These are phyloP conservation scores for Eutolmus rufibarbis DNA, from an alignment of 2,888 invertebrate genomes.

Conservation along the genomic window DNA sequence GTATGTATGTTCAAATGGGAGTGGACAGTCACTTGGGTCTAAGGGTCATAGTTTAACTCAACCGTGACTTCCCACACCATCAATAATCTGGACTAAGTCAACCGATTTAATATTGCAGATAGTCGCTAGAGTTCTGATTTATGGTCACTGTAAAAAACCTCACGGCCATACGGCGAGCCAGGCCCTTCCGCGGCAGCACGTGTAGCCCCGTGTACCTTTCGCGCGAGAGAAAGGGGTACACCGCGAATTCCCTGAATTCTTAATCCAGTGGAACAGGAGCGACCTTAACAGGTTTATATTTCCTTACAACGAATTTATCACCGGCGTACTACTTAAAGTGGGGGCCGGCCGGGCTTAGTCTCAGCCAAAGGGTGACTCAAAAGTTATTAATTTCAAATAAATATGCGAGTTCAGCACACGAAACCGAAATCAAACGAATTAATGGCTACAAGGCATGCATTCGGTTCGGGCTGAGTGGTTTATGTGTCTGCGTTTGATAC, in stretches of 20 bases:
- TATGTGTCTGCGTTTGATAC: constrained; percentile 40
- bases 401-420: constrained; percentile 40
- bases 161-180: not conserved
- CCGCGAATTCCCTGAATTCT: constrained; percentile 26
- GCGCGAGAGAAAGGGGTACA: not conserved
- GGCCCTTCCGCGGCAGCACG: not conserved
- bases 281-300: constrained; percentile 37
- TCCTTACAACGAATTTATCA: constrained; percentile 32
- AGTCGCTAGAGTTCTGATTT: not conserved
- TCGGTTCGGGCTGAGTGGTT: not conserved
- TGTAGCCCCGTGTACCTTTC: not conserved
- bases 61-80: too few species aligned
- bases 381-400: constrained; percentile 41
- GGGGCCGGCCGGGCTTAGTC: not conserved
- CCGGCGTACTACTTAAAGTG: constrained; percentile 19
- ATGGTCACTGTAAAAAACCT: not conserved
- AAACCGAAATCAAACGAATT: constrained; percentile 41
- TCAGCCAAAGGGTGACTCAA: constrained; percentile 25
- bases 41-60: too few species aligned
- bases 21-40: too few species aligned
- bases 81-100: not conserved
- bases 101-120: not conserved
- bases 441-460: constrained; percentile 35
- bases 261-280: constrained; percentile 36
- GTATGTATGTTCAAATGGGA: too few species aligned